Base-by-base conservation (phyloP, 1,140 invertebrate species). In the Parasteatoda tepidariorum region DNA sequence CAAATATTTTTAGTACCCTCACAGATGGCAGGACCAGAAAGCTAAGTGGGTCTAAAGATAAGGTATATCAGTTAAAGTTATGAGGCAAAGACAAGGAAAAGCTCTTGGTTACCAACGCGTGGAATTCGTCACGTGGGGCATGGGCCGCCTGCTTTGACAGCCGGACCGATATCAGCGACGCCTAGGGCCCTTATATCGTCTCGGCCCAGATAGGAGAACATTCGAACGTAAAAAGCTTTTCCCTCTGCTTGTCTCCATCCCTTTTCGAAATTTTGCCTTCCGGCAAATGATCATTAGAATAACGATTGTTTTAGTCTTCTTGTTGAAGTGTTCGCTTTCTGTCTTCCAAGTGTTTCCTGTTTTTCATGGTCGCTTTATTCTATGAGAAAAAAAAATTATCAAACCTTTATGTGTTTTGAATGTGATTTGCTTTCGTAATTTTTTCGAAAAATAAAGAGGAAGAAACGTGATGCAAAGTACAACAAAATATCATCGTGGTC, bases 51-150 rank as follows among this genome's bases (percentile, higher is more conserved):
- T 15, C 66, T 48, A 28, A 4, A 71, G 71, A 74, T 74, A 74
- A 74, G 71, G 55, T 13, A 54, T 74, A 74, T 74, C 71, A 55
- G 18, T 38, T n/a, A 22, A 26, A 68, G 66, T 68, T 68, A 61
- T 33, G 71, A 71, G 68, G 24, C 28, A 26, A 26, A 15, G 68
- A 74, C 71, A 74, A 15, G 71, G 57, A 33, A 74, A 74, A 61
- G 54, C 55, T 74, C 55, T 74, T 38, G 54, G 71, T 28, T 28
- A 24, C 6, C 41, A 55, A 33, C 34, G 71, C 54, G 54, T 74
- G 71, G 71, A 74, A 74, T 74, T 74, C 71, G 71, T 74, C 71
- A 74, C 54, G 71, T 59, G 71, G 54, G 71, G 55, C 26, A 28
- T 9, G 31, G 71, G 55, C 5, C 71, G 31, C 11, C 15, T 55